These are phyloP conservation scores for Ctena decussata DNA, from an alignment of 2,888 invertebrate genomes.

Conservation along the genomic window DNA sequence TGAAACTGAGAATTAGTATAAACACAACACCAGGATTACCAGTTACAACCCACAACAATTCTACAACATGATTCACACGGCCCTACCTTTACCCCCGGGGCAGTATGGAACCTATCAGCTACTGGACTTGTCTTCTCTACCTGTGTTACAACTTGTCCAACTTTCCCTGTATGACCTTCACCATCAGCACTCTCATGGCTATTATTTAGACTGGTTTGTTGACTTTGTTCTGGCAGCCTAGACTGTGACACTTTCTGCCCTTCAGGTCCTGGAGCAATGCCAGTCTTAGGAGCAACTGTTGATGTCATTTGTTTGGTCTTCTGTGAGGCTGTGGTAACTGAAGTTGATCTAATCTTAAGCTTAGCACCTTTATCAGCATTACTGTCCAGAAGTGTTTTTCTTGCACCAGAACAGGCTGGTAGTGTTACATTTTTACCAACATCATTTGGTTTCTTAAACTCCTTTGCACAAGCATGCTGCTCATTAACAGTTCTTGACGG, in stretches of 20 bases:
- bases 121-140: slow-evolving; percentile 67
- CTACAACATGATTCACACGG: not conserved
- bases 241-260: not conserved
- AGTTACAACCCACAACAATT: not conserved
- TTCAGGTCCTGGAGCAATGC: not conserved
- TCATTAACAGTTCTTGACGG: slow-evolving; percentile 5
- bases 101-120: not conserved
- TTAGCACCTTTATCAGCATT: not conserved
- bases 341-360: not conserved
- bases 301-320: not conserved
- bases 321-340: not conserved
- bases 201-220: not conserved
- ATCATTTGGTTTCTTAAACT: slow-evolving; percentile 61
- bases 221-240: not conserved
- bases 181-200: slow-evolving; percentile 49
- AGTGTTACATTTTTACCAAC: slow-evolving; percentile 24
- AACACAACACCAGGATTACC: not conserved
- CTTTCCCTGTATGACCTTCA: slow-evolving; percentile 25
- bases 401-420: not conserved
- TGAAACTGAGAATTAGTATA: no score
- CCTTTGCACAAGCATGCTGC: slow-evolving; percentile 10
- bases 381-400: slow-evolving; percentile 32
- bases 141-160: slow-evolving; percentile 62
- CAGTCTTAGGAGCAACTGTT: not conserved
- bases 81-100: not conserved